phyloP scores from a whole-genome alignment of 2,797 vertebrate species.

The Spinus olivaceus region DNA sequence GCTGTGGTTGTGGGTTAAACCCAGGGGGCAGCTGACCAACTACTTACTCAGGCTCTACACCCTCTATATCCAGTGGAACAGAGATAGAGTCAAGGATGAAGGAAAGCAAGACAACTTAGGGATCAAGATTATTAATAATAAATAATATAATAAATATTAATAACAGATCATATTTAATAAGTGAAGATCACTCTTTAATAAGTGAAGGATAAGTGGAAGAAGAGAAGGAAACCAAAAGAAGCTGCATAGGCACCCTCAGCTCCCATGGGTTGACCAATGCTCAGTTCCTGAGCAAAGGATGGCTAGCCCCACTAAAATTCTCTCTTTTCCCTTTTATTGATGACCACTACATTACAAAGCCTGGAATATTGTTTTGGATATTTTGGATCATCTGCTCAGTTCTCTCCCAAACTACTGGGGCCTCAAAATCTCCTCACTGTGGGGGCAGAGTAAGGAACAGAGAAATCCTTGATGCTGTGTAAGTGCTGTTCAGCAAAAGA shows the following conservation, averaged over 20 bases:
- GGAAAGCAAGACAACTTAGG: not conserved
- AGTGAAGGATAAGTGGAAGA: not conserved
- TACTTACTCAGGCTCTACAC: rapidly evolving
- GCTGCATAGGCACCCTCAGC: not conserved
- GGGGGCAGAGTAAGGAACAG: not conserved
- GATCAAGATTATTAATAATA: not conserved
- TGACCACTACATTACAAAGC: not conserved
- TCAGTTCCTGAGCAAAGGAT: not conserved
- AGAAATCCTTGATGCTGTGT: not conserved
- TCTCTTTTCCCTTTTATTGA: not conserved
- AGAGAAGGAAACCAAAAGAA: not conserved
- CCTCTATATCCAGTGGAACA: rapidly evolving
- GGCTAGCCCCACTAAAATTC: not conserved
- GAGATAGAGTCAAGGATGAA: not conserved
- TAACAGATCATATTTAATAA: too few relatives aligned
- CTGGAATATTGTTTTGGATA: not conserved
- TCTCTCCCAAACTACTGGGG: not conserved
- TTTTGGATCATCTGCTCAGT: not conserved
- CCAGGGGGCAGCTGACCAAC: rapidly evolving
- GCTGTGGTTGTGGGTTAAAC: not conserved
- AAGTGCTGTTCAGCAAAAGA: not conserved
- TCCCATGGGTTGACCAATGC: rapidly evolving
- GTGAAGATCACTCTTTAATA: not conserved
- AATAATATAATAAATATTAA: not conserved
- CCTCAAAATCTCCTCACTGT: rapidly evolving